Evolutionary conservation across 2,888 invertebrate genomes (phyloP).

Genomic region (Meliscaeva auricollis): DNA sequence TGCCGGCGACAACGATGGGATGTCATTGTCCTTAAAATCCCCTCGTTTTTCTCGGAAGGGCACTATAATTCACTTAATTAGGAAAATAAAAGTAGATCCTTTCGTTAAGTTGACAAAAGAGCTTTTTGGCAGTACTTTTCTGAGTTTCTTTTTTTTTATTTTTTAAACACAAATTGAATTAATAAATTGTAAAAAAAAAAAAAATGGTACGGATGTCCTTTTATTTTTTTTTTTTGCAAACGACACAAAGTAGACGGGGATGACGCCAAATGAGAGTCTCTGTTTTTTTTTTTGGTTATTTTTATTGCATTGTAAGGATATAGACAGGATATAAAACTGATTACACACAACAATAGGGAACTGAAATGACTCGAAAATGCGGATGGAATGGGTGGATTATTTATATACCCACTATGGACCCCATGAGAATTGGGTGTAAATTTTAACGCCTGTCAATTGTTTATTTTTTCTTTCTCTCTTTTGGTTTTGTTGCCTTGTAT

Average conservation of each 20-base stretch:
- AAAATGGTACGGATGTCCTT: conserved; percentile 34
- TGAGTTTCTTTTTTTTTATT: background rate
- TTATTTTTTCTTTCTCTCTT: background rate
- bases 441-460: conserved; percentile 28
- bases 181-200: conserved; percentile 34
- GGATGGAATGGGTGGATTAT: background rate
- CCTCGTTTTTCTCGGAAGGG: background rate
- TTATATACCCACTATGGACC: conserved; percentile 5
- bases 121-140: conserved; percentile 6
- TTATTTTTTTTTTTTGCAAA: background rate
- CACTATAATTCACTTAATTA: conserved; percentile 67
- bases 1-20: background rate
- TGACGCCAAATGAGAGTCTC: background rate
- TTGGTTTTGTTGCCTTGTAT: background rate
- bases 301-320: conserved; percentile 11
- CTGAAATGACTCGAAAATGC: background rate
- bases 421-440: conserved; percentile 34
- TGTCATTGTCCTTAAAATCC: background rate
- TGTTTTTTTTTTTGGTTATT: conserved; percentile 32
- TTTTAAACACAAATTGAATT: conserved; percentile 41
- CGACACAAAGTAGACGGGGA: background rate
- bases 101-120: conserved; percentile 18
- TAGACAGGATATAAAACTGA: conserved; percentile 28
- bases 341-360: conserved; percentile 3
- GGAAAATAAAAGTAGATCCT: conserved; percentile 34